Evolutionary conservation across 2,888 invertebrate genomes (phyloP), one percentile per base, ranked within the genome.

Genomic region (Scaptomyza cyrtandrae): DNA sequence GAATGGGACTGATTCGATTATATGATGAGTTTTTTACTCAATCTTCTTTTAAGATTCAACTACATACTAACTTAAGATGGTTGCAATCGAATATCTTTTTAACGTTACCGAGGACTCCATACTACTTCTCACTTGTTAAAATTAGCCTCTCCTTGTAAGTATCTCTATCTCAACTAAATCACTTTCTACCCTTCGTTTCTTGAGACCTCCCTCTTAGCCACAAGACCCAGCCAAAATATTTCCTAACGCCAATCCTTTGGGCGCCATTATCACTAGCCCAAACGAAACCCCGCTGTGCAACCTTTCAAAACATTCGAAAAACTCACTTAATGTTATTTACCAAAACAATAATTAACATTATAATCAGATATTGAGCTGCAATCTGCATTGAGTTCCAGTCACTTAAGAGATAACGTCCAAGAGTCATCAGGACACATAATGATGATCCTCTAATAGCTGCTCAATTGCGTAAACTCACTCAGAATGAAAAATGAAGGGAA

Each of bases 271-370:
- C 58, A 60, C 52, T 46, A 9, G 16, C 4, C 7, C n/a, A 35
- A 11, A 16, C 2, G 73, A 52, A 62, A 68, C 65, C 80, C 86
- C 39, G 56, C 63, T 62, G 82, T 39, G 82, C 10, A 13, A 14
- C 73, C 16, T 53, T 71, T 71, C 67, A 65, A 62, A 80, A 66
- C 45, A 81, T 68, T 73, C 52, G 10, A 39, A 24, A 57, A 65
- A 69, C 37, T 56, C 58, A 59, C 52, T 67, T 68, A 53, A 62
- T 70, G 53, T 41, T 72, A 67, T 75, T 67, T 67, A 78, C 70
- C 67, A 70, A 86, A 83, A 80, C 76, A 83, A 86, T 83, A 83
- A 83, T 83, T 83, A 83, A 58, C 53, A 39, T 24, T 14, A 5
- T 44, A 65, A 79, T 81, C 76, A 61, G 83, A 82, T 82, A 50